These are phyloP conservation scores for Pachyramphus minor DNA, from an alignment of 2,113 vertebrate species.

Conservation along the genomic window DNA sequence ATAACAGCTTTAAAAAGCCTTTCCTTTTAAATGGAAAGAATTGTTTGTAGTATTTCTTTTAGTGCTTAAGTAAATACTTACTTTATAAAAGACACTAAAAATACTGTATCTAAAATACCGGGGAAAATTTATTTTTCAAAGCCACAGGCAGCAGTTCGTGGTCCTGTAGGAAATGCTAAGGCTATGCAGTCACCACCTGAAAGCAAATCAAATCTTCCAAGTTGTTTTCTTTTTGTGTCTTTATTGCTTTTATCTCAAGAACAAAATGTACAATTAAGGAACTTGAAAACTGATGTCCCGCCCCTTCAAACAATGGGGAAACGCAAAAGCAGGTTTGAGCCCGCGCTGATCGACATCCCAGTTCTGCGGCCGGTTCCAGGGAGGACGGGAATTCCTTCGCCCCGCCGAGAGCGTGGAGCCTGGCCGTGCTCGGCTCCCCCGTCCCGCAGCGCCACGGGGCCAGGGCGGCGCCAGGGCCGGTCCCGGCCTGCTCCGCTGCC, in stretches of 20 bases:
- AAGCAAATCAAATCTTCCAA: background rate
- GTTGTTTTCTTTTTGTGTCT: background rate
- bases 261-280: constrained; percentile 22
- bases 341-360: background rate
- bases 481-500: background rate
- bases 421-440: background rate
- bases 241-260: constrained; percentile 37
- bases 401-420: too few relatives aligned
- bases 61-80: background rate
- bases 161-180: constrained; percentile 4
- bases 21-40: background rate
- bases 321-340: background rate
- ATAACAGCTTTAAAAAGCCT: background rate
- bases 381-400: background rate
- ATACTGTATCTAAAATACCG: background rate
- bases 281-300: background rate
- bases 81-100: background rate
- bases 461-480: background rate
- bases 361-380: background rate
- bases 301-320: constrained; percentile 12
- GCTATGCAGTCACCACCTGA: background rate
- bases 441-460: background rate
- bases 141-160: background rate
- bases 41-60: background rate
- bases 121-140: background rate